These are phyloP conservation scores for Pasiphila rectangulata DNA, from an alignment of 2,888 invertebrate genomes.

Conservation along the genomic window DNA sequence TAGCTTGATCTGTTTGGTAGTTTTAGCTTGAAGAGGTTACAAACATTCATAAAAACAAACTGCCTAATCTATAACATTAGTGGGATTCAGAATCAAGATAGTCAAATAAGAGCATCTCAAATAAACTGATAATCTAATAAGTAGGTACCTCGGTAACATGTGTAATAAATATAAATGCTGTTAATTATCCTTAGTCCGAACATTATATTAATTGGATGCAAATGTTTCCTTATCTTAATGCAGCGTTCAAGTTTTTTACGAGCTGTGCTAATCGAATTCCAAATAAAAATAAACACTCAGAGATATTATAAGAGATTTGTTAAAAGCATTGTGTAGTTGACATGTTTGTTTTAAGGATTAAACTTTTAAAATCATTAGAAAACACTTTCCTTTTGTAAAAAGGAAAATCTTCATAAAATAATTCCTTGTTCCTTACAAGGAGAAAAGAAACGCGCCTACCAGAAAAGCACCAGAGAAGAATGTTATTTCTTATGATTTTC, in stretches of 20 bases:
- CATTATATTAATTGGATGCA: conserved; percentile 1
- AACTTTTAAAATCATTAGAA: neutral
- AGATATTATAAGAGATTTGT: conserved; percentile 2
- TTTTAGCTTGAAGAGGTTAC: no score
- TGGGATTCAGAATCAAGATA: neutral
- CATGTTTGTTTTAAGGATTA: neutral
- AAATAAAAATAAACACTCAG: conserved; percentile 2
- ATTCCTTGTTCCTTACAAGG: no score
- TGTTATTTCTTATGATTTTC: no score
- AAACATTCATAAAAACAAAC: no score
- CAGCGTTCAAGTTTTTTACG: neutral
- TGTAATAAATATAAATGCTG: neutral
- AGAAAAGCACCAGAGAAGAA: no score
- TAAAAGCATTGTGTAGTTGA: neutral
- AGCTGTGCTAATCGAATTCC: conserved; percentile 4
- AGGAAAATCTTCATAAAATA: no score
- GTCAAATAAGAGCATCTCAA: no score
- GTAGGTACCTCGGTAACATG: neutral
- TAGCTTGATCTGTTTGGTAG: no score
- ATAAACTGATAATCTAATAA: no score
- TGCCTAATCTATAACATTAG: no score
- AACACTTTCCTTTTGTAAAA: neutral
- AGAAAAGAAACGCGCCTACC: no score
- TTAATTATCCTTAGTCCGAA: no score
- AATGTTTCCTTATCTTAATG: neutral